These are phyloP conservation scores for Oscheius myriophilus DNA, from an alignment of 2,888 invertebrate species.

Conservation along the genomic window DNA sequence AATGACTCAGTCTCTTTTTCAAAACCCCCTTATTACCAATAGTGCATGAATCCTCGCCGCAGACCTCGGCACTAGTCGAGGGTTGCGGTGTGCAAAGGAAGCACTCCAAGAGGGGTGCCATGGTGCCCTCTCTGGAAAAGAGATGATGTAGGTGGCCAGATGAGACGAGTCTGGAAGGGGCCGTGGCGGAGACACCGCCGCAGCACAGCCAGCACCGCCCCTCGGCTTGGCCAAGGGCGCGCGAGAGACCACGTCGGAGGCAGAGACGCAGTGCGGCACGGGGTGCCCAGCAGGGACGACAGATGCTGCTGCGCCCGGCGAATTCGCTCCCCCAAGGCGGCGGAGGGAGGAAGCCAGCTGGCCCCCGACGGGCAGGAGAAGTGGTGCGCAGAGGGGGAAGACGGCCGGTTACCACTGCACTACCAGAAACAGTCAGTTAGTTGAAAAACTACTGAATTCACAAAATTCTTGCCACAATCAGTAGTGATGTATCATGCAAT, in stretches of 20 bases:
- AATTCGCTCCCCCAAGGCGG: no score
- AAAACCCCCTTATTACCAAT: no score
- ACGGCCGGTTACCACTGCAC: background rate
- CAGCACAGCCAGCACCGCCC: background rate
- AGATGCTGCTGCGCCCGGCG: no score
- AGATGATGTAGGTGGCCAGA: no score
- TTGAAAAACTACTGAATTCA: no score
- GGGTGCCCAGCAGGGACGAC: no score
- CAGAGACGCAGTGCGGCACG: conserved; percentile 7
- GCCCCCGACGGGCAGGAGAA: background rate
- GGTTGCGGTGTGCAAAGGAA: conserved; percentile 7
- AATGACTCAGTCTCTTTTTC: background rate
- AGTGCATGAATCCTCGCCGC: no score
- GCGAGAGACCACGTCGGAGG: background rate
- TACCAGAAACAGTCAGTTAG: no score
- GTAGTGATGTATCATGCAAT: no score
- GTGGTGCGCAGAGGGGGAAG: background rate
- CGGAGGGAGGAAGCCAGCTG: no score
- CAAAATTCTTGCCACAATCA: no score
- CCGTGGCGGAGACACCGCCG: conserved; percentile 6
- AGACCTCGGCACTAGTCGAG: background rate
- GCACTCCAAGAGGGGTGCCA: conserved; percentile 17
- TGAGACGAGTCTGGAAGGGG: background rate
- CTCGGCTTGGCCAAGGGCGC: conserved; percentile 17
- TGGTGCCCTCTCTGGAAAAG: conserved; percentile 15